phyloP scores from a whole-genome alignment of 2,113 vertebrate species.

The Propithecus coquereli region DNA sequence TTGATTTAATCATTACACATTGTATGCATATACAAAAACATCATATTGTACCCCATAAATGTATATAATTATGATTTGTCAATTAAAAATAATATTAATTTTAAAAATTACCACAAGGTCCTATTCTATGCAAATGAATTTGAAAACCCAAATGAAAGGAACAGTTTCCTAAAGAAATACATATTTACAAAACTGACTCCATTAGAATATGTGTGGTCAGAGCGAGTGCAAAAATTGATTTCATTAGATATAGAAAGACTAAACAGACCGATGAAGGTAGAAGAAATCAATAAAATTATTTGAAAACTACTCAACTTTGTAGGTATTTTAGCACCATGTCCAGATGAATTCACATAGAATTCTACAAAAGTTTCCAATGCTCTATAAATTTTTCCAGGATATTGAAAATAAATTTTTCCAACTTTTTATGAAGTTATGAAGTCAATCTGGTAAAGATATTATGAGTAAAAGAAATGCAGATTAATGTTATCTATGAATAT shows the following conservation, averaged over 20 bases:
- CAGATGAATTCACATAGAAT: neutral
- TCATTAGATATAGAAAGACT: neutral
- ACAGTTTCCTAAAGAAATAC: neutral
- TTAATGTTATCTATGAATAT: neutral
- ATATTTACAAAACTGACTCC: neutral
- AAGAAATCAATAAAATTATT: neutral
- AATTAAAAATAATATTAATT: neutral
- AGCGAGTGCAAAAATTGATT: neutral
- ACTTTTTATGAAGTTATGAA: neutral
- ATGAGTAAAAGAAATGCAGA: neutral
- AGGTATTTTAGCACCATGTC: neutral
- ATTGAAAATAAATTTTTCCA: neutral
- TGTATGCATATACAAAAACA: neutral
- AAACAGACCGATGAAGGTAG: neutral
- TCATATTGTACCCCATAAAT: neutral
- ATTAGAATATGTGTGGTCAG: neutral
- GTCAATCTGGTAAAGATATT: neutral
- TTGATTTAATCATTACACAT: too few species aligned
- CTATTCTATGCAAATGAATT: neutral
- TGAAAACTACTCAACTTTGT: neutral
- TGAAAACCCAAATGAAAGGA: neutral
- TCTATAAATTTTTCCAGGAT: neutral
- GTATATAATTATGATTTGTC: too few species aligned
- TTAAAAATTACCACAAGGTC: neutral
- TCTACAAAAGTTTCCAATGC: neutral